A percentile compares a stretch with the other conserved stretches of the same genome.
Conservation (phyloP, 2,888 invertebrate species). For the Sarcophaga rosellei region DNA sequence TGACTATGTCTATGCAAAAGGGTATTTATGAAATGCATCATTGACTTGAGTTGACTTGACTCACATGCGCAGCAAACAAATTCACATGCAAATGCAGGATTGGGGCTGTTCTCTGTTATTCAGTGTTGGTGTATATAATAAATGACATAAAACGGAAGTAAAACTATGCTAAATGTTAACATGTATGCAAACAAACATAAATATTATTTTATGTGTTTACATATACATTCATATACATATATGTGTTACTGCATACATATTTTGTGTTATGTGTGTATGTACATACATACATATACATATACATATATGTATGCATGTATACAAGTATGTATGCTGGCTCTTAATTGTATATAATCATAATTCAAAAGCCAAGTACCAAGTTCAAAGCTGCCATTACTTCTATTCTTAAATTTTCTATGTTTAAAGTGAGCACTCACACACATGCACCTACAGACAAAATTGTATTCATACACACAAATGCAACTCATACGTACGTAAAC, state of each 20-base stretch:
- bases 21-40: conserved; percentile 34
- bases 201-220: conserved; percentile 29
- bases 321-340: conserved; percentile 53
- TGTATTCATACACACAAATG: neutral
- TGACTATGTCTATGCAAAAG: neutral
- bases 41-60: conserved; percentile 45
- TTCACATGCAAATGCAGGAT: conserved; percentile 42
- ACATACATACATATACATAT: conserved; percentile 42
- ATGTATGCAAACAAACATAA: conserved; percentile 3
- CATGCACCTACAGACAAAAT: neutral
- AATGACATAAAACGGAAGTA: conserved; percentile 62
- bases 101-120: neutral
- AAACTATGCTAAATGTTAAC: conserved; percentile 63
- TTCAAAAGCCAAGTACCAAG: conserved; percentile 78
- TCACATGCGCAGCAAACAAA: conserved; percentile 66
- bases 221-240: conserved; percentile 45
- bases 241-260: conserved; percentile 58
- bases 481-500: too few relatives aligned
- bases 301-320: too few relatives aligned
- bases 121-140: conserved; percentile 7
- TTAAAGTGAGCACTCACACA: neutral
- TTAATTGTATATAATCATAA: conserved; percentile 73
- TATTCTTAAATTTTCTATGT: conserved; percentile 38
- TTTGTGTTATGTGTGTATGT: conserved; percentile 39
- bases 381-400: conserved; percentile 79